Base-by-base conservation (phyloP, 2,797 vertebrate genomes). In the Bovichtus diacanthus region DNA sequence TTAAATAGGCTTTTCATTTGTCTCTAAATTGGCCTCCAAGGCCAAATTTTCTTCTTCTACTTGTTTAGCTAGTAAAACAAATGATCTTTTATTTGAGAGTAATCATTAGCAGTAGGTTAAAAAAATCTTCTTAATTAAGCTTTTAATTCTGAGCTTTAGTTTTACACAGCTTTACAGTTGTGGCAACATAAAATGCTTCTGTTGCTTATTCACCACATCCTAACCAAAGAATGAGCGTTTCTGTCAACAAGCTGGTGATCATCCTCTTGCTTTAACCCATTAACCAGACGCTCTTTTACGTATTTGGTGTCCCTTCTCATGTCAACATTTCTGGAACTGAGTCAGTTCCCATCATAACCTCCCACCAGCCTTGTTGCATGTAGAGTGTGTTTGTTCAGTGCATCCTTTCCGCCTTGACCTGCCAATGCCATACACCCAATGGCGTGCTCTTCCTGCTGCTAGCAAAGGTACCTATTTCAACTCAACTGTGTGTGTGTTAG, bases 401-500 rank as follows among this genome's bases (percentile, higher is more conserved):
- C 81, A 74, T 80, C 82, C 69, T 50, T 12, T 70, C 38, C 13
- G 6, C 85, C 60, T 62, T 70, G 84, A 79, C 59, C 86, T 65
- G 75, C 87, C 66, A 66, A 34, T 74, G 44, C 84, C 72, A 73
- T 7, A 13, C 41, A 46, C 62, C 77, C 82, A 36, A 78, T 8
- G 74, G 44, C 55, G 83, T 84, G 76, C 81, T 81, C 23, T 63
- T 50, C 34, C 70, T 76, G 31, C 83, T 90, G 59, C 82, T 81
- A 53, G 41, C 39, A 31, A 78, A 90, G 88, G 88, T 90, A 85
- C 76, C 47, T 78, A 68, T 65, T 25, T 31, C 1, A 71, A 61
- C 73, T 81, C 41, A 47, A 27, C 25, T 69, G 46, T 59, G 47
- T 81, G n/a, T 81, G 46, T 19, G 15, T 49, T n/a, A n/a, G 34